Evolutionary conservation across 35 echinoderm and acorn worm genomes (phyloP).

Genomic region (Apostichopus californicus): DNA sequence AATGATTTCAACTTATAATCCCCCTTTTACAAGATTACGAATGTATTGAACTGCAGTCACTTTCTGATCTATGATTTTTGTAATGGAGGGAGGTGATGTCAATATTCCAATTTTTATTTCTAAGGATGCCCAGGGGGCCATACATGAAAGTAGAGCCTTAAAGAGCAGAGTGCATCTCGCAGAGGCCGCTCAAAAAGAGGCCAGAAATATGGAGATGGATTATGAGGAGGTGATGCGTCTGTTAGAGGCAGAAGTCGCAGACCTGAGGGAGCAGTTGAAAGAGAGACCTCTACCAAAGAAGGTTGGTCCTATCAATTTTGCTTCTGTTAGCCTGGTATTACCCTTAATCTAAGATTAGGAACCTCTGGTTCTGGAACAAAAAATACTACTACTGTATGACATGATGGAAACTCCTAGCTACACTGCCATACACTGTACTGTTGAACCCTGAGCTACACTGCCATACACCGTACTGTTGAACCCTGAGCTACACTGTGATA

Average conservation of each 20-base stretch:
- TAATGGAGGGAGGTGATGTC: too few species aligned
- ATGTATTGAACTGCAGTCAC: too few species aligned
- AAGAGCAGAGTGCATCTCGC: conserved; percentile 91
- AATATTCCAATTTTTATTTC: not conserved
- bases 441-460: too few species aligned
- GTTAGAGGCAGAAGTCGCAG: conserved; percentile 75
- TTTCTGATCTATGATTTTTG: too few species aligned
- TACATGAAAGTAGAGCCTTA: conserved; percentile 94
- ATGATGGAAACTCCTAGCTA: too few species aligned
- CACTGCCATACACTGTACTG: too few species aligned
- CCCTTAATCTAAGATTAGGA: too few species aligned
- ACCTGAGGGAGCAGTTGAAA: conserved; percentile 53
- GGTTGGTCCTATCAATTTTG: conserved; percentile 7
- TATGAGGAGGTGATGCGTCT: conserved; percentile 90
- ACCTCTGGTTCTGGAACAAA: not conserved
- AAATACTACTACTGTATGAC: not conserved
- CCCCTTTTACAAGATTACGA: too few species aligned
- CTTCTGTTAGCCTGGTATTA: not conserved
- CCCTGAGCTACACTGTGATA: too few species aligned
- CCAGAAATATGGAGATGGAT: conserved; percentile 93
- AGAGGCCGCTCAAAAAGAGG: conserved; percentile 88
- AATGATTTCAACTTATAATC: too few species aligned
- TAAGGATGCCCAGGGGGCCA: conserved; percentile 92
- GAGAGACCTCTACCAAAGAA: conserved; percentile 48
- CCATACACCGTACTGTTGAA: too few species aligned